These are phyloP conservation scores for Ophion obscuratus DNA, from an alignment of 2,888 invertebrate genomes.

Conservation along the genomic window DNA sequence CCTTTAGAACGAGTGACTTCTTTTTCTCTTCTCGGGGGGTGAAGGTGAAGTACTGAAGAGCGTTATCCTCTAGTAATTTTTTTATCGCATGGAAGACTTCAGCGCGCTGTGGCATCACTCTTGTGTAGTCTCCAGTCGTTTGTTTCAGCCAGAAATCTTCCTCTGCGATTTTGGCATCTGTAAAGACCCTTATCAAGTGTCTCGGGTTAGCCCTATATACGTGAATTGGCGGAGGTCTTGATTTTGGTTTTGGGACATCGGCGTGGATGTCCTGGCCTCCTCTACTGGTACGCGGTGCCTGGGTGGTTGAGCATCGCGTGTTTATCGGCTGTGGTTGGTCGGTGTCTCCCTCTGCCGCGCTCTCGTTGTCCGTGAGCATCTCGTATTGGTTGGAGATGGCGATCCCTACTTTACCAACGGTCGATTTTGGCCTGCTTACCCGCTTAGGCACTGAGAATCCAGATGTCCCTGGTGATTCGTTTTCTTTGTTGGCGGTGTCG, in stretches of 20 bases:
- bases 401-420: neutral
- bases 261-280: neutral
- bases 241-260: too few species aligned
- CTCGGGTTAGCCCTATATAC: neutral
- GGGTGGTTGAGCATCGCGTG: neutral
- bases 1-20: neutral
- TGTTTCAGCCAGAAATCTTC: slow-evolving; percentile 7
- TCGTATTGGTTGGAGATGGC: neutral
- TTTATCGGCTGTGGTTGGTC: neutral
- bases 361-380: neutral
- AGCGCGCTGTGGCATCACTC: neutral
- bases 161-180: neutral
- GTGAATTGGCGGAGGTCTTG: slow-evolving; percentile 33
- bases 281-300: neutral
- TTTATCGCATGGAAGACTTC: neutral
- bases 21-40: neutral
- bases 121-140: neutral
- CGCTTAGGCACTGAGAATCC: neutral
- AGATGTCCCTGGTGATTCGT: neutral
- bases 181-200: neutral
- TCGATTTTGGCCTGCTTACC: neutral
- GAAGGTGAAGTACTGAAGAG: neutral
- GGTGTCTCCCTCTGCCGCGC: slow-evolving; percentile 8
- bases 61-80: too few species aligned
- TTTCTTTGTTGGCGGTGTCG: neutral